Conservation (phyloP, 1,140 invertebrate genomes). For the Diorhabda sublineata region DNA sequence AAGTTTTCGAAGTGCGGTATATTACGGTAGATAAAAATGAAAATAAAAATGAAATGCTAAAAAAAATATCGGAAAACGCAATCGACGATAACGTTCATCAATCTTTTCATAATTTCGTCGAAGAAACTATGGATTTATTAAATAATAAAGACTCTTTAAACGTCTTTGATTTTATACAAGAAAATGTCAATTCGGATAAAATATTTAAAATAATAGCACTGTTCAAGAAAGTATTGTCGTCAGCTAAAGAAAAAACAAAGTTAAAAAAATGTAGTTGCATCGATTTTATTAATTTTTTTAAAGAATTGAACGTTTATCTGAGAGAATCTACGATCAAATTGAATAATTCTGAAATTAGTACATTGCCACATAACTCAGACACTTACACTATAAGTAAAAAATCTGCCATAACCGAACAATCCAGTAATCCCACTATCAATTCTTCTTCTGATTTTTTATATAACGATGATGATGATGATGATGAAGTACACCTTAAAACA, state of each 20-base stretch:
- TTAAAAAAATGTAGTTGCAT: not conserved
- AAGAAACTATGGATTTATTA: conserved; percentile 11
- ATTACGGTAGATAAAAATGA: conserved; percentile 9
- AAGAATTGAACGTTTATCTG: not conserved
- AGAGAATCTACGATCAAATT: not conserved
- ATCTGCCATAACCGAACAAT: not conserved
- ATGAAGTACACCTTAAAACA: conserved; percentile 1
- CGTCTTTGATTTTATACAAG: not conserved
- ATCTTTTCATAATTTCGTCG: conserved; percentile 12
- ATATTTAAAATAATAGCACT: not conserved
- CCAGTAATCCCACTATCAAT: conserved; percentile 24
- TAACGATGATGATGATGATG: conserved; percentile 14
- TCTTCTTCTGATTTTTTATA: conserved; percentile 30
- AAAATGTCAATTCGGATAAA: not conserved
- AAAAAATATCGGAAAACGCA: not conserved
- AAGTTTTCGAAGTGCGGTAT: conserved; percentile 30
- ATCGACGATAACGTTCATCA: not conserved
- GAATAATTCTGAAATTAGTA: not conserved
- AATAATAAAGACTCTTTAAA: not conserved
- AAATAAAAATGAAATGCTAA: not conserved
- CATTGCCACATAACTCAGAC: not conserved
- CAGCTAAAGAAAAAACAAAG: not conserved
- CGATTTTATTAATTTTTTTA: not conserved
- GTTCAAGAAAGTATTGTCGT: not conserved
- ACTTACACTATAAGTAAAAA: not conserved